phyloP scores from a whole-genome alignment of 1,140 invertebrate genomes.

The Drosophila sp. region DNA sequence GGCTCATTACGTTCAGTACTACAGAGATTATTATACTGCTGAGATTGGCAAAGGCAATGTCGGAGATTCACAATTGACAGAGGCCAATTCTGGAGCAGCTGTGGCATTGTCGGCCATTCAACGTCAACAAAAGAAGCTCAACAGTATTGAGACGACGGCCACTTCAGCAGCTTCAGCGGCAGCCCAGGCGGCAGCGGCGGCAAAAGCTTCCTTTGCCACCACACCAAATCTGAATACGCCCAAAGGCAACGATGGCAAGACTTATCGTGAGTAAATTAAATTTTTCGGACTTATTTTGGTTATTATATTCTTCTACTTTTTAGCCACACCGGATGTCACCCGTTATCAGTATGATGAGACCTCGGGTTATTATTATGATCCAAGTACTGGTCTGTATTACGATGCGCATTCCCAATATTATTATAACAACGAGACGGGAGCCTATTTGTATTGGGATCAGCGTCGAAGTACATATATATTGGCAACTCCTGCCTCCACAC shows the following conservation, averaged over 20 bases:
- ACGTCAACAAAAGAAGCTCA: conserved; percentile 82
- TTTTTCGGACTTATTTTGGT: not conserved
- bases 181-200: conserved; percentile 66
- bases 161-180: conserved; percentile 75
- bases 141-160: conserved; percentile 67
- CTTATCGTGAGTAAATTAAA: conserved; percentile 85
- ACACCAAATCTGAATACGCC: conserved; percentile 79
- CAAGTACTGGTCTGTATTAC: conserved; percentile 96
- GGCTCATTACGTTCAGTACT: conserved; percentile 90
- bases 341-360: conserved; percentile 97
- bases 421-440: conserved; percentile 94
- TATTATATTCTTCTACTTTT: not conserved
- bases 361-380: conserved; percentile 98
- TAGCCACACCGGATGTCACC: conserved; percentile 93
- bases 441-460: conserved; percentile 98
- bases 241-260: conserved; percentile 87
- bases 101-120: conserved; percentile 94
- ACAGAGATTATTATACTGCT: conserved; percentile 91
- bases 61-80: conserved; percentile 83
- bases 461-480: conserved; percentile 91
- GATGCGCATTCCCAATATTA: conserved; percentile 97
- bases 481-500: conserved; percentile 85
- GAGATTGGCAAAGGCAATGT: conserved; percentile 86
- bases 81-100: conserved; percentile 94
- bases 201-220: conserved; percentile 46